phyloP scores from a whole-genome alignment of 2,113 vertebrate genomes.

The Rhynchopsitta pachyrhyncha region DNA sequence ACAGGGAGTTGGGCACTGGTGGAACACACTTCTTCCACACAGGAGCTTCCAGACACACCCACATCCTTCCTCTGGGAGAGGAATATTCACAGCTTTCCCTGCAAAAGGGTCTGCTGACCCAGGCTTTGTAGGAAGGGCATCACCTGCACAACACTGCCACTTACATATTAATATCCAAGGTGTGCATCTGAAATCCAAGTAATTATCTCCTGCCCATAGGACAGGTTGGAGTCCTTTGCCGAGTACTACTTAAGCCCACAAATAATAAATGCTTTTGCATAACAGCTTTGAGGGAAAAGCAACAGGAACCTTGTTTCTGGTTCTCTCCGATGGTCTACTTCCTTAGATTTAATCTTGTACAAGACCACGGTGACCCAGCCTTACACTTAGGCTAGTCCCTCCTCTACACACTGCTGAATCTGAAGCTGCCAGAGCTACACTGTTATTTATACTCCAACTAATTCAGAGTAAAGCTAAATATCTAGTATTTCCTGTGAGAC shows the following conservation, averaged over 20 bases:
- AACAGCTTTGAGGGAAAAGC: background rate
- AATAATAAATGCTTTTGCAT: background rate
- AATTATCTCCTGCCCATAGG: background rate
- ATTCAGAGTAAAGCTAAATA: background rate
- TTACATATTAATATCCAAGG: fast-evolving
- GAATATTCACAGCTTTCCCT: background rate
- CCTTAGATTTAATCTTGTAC: background rate
- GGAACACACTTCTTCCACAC: background rate
- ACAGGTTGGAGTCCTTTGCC: background rate
- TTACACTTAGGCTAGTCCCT: background rate
- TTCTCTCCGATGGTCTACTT: background rate
- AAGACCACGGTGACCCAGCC: background rate
- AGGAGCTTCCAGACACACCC: background rate
- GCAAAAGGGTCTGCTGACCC: background rate
- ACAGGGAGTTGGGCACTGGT: fast-evolving
- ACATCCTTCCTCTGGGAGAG: background rate
- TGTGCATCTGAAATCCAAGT: background rate
- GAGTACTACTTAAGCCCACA: background rate
- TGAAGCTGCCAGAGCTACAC: background rate
- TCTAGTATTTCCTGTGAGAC: fast-evolving
- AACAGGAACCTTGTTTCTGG: background rate
- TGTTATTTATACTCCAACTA: background rate
- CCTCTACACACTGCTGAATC: background rate
- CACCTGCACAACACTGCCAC: fast-evolving
- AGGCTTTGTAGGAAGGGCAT: background rate